phyloP scores from a whole-genome alignment of 2,113 vertebrate genomes.

The Smithornis capensis region DNA sequence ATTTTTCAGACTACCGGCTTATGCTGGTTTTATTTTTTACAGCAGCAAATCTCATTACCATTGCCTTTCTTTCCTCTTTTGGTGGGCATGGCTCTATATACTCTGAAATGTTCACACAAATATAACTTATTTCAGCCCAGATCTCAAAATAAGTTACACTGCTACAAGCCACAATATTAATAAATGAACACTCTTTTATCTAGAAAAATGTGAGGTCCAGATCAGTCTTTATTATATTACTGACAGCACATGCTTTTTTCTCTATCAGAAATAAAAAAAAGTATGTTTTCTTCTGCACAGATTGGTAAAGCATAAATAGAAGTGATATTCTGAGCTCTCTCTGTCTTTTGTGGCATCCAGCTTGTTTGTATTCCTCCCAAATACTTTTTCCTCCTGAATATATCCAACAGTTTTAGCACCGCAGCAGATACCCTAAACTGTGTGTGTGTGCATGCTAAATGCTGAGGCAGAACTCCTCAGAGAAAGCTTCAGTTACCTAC shows the following conservation, averaged over 20 bases:
- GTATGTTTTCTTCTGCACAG: background rate
- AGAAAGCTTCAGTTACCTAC: background rate
- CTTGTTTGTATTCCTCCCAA: slow-evolving; percentile 15
- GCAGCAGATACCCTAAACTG: background rate
- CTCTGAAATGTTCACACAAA: background rate
- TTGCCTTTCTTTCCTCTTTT: background rate
- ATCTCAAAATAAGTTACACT: background rate
- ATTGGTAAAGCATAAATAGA: background rate
- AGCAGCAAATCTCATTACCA: background rate
- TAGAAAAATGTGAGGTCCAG: background rate
- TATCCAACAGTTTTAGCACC: background rate
- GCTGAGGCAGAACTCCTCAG: slow-evolving; percentile 26
- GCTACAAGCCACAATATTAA: background rate
- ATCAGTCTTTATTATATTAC: background rate
- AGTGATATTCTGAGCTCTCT: background rate
- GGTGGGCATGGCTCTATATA: background rate
- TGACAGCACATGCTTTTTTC: background rate
- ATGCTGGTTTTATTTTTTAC: background rate
- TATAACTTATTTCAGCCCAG: background rate
- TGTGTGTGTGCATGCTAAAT: background rate
- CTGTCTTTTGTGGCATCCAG: background rate
- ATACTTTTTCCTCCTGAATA: background rate
- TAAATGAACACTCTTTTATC: background rate
- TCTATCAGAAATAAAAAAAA: background rate
- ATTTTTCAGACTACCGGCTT: background rate